phyloP scores from a whole-genome alignment of 2,113 vertebrate genomes.

The Rhinopomastus cyanomelas region DNA sequence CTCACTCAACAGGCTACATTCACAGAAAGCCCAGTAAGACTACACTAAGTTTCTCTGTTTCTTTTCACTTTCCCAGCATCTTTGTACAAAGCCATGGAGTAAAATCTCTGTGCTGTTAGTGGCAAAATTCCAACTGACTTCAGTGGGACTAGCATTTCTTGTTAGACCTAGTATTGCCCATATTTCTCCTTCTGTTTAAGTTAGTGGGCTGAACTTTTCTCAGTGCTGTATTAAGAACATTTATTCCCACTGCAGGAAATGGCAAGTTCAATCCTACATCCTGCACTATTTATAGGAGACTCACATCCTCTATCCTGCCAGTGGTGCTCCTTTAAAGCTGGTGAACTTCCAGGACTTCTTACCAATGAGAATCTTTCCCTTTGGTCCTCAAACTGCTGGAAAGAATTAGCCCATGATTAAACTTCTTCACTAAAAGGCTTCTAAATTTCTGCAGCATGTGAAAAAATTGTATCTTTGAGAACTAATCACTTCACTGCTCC shows the following conservation, averaged over 20 bases:
- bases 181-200: constrained; percentile 19
- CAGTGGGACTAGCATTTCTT: background rate
- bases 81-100: background rate
- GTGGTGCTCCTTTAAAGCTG: background rate
- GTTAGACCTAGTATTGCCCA: background rate
- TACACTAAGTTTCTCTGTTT: background rate
- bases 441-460: background rate
- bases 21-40: background rate
- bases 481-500: background rate
- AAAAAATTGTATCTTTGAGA: background rate
- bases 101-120: background rate
- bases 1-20: background rate
- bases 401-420: background rate
- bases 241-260: constrained; percentile 64
- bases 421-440: background rate
- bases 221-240: background rate
- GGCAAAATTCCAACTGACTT: constrained; percentile 5
- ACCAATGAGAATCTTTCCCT: background rate
- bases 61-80: background rate
- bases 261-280: background rate
- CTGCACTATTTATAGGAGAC: constrained; percentile 48
- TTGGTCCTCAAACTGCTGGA: background rate
- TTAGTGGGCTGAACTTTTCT: constrained; percentile 15
- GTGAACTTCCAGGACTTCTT: constrained; percentile 33
- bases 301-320: constrained; percentile 17